These are phyloP conservation scores for Malurus elegans DNA, from an alignment of 2,113 vertebrate genomes.

Conservation along the genomic window DNA sequence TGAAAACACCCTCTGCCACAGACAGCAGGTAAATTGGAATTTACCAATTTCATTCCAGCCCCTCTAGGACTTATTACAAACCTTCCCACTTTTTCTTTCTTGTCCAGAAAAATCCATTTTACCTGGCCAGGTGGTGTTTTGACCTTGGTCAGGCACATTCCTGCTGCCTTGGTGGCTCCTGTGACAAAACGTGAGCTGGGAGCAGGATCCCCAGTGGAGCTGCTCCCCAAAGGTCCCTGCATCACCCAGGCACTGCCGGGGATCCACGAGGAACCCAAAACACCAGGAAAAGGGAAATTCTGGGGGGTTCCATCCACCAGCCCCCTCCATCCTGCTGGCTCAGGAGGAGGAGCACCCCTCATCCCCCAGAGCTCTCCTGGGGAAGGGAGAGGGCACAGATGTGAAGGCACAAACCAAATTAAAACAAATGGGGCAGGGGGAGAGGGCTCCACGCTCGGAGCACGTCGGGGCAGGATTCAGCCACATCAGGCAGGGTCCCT, in stretches of 20 bases:
- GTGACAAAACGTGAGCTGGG: accelerated
- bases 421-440: not conserved
- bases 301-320: not conserved
- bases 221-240: not conserved
- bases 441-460: not conserved
- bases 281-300: accelerated
- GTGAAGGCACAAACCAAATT: not conserved
- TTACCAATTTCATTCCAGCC: not conserved
- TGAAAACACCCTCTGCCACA: not conserved
- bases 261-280: not conserved
- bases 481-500: not conserved
- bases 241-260: accelerated
- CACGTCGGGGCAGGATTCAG: not conserved
- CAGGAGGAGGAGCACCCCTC: not conserved
- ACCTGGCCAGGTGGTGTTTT: not conserved
- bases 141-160: not conserved
- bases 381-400: not conserved
- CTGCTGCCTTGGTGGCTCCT: not conserved
- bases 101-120: not conserved
- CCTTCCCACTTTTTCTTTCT: not conserved
- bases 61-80: not conserved
- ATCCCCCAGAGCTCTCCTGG: accelerated
- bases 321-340: not conserved
- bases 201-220: not conserved
- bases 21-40: not conserved